Evolutionary conservation across 2,888 invertebrate genomes (phyloP).

Genomic region (Aplocera efformata): DNA sequence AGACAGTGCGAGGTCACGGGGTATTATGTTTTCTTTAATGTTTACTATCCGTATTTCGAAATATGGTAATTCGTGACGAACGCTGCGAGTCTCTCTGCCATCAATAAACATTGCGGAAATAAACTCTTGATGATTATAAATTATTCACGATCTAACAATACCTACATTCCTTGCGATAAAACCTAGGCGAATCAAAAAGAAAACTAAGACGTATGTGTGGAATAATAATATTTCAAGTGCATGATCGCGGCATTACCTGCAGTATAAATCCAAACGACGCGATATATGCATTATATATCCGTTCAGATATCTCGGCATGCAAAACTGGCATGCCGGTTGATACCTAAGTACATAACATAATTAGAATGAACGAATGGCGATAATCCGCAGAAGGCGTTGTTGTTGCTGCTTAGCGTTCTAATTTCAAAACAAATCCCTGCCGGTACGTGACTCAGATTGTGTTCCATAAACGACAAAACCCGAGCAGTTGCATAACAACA

Average conservation of each 20-base stretch:
- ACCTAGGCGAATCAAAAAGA: background rate
- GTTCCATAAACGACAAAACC: constrained; percentile 64
- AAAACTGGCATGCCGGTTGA: constrained; percentile 18
- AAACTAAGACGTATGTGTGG: no score
- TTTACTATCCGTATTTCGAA: constrained; percentile 38
- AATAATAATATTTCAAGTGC: no score
- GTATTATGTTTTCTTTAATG: constrained; percentile 60
- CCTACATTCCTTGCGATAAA: background rate
- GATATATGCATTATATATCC: constrained; percentile 7
- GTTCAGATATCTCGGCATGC: constrained; percentile 16
- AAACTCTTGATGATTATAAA: background rate
- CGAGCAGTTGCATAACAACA: constrained; percentile 53
- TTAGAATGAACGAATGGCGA: constrained; percentile 66
- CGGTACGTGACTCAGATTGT: constrained; percentile 77
- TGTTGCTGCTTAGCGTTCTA: constrained; percentile 66
- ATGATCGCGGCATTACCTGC: no score
- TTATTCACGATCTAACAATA: background rate
- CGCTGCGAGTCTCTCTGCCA: constrained; percentile 1
- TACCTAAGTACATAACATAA: no score
- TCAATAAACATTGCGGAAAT: constrained; percentile 1
- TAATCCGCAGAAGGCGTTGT: constrained; percentile 70
- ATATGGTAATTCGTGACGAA: constrained; percentile 11
- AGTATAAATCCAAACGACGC: background rate
- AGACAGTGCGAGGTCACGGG: constrained; percentile 52
- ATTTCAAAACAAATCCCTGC: constrained; percentile 78